phyloP scores from a whole-genome alignment of 1,140 invertebrate genomes.

The Magallana angulata region DNA sequence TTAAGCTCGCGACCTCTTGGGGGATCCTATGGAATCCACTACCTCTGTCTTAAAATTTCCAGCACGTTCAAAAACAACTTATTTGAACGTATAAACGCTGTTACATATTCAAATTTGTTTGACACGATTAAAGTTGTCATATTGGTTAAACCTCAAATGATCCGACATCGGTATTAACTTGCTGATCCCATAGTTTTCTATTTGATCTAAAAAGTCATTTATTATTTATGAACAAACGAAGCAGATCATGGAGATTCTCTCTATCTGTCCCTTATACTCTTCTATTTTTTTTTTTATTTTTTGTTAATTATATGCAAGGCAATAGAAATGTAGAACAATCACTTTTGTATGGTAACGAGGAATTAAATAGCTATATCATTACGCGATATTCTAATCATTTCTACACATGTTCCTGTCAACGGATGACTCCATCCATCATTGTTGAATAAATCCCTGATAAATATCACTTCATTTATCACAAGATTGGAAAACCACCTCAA shows the following conservation, averaged over 20 bases:
- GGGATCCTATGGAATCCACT: background rate
- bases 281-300: background rate
- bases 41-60: background rate
- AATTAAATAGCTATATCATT: constrained; percentile 3
- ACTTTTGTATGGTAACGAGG: background rate
- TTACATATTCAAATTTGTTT: constrained; percentile 21
- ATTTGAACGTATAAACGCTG: background rate
- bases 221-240: constrained; percentile 26
- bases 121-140: constrained; percentile 22
- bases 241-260: background rate
- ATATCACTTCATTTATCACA: constrained; percentile 19
- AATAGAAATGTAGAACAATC: background rate
- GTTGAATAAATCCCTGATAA: background rate
- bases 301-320: background rate
- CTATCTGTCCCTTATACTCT: too few relatives aligned
- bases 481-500: background rate
- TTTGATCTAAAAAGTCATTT: constrained; percentile 9
- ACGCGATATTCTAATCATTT: constrained; percentile 29
- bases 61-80: background rate
- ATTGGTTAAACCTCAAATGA: constrained; percentile 16
- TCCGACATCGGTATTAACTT: background rate
- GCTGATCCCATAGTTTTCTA: background rate
- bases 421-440: constrained; percentile 13
- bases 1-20: background rate
- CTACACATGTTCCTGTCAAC: constrained; percentile 33